These are phyloP conservation scores for Gallinago undulata DNA, from an alignment of 2,113 vertebrate species.

Conservation along the genomic window DNA sequence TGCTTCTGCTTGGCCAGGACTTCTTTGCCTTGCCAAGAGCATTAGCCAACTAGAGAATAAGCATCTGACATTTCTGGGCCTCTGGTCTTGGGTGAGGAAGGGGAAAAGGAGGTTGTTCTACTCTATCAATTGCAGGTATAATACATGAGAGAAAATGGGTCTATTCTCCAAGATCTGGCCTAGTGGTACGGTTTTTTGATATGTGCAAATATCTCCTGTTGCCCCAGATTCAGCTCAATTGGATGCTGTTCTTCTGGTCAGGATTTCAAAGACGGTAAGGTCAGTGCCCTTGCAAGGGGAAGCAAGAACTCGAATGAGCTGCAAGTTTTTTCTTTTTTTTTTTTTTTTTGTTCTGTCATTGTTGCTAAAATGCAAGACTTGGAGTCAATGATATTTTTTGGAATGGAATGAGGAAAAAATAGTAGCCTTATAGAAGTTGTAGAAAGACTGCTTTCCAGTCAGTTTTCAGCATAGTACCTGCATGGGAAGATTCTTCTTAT, in stretches of 20 bases:
- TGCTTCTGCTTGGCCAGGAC: neutral
- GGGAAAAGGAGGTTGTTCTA: neutral
- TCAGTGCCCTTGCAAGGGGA: neutral
- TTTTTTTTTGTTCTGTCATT: neutral
- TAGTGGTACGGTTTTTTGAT: neutral
- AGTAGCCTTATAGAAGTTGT: neutral
- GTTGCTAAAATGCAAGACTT: neutral
- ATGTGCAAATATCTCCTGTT: neutral
- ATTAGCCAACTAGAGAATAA: neutral
- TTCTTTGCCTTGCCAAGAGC: neutral
- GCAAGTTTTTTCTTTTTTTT: neutral
- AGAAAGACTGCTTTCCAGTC: neutral
- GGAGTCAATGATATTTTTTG: neutral
- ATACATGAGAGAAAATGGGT: neutral
- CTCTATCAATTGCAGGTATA: neutral
- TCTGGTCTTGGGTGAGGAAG: neutral
- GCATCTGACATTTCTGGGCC: neutral
- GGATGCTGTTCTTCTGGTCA: neutral
- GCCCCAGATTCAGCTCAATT: neutral
- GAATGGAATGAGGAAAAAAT: neutral
- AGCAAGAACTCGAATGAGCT: neutral
- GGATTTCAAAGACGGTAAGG: neutral
- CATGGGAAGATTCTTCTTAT: neutral
- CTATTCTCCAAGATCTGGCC: neutral
- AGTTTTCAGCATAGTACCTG: neutral